These are phyloP conservation scores for Archegozetes longisetosus DNA, from an alignment of 1,140 invertebrate genomes.

Conservation along the genomic window DNA sequence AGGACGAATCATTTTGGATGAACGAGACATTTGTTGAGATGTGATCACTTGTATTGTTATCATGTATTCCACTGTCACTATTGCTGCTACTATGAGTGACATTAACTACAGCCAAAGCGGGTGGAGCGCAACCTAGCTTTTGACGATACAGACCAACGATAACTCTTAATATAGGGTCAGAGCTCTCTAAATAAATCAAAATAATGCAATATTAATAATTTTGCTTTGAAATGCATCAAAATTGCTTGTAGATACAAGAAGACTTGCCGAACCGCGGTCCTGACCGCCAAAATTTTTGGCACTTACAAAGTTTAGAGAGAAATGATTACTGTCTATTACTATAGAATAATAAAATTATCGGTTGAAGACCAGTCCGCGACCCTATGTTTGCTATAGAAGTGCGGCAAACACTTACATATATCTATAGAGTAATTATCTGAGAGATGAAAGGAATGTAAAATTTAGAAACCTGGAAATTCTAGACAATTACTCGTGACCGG, in stretches of 20 bases:
- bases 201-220: neutral
- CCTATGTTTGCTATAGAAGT: too few species aligned
- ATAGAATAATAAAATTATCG: too few species aligned
- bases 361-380: too few species aligned
- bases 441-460: too few species aligned
- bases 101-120: slow-evolving; percentile 42
- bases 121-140: slow-evolving; percentile 31
- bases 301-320: too few species aligned
- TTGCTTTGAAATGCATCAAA: too few species aligned
- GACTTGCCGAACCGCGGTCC: too few species aligned
- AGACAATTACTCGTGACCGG: slow-evolving; percentile 25
- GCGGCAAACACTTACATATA: too few species aligned
- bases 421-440: too few species aligned
- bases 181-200: slow-evolving; percentile 36
- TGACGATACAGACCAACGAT: slow-evolving; percentile 29
- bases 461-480: slow-evolving; percentile 59
- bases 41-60: neutral
- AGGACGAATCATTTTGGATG: neutral
- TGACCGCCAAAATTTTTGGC: too few species aligned
- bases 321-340: too few species aligned
- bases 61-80: slow-evolving; percentile 79
- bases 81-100: slow-evolving; percentile 57
- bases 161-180: slow-evolving; percentile 55
- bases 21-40: neutral
- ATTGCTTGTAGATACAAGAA: too few species aligned